Evolutionary conservation across 2,113 vertebrate species (phyloP).

Genomic region (Neopipo cinnamomea): DNA sequence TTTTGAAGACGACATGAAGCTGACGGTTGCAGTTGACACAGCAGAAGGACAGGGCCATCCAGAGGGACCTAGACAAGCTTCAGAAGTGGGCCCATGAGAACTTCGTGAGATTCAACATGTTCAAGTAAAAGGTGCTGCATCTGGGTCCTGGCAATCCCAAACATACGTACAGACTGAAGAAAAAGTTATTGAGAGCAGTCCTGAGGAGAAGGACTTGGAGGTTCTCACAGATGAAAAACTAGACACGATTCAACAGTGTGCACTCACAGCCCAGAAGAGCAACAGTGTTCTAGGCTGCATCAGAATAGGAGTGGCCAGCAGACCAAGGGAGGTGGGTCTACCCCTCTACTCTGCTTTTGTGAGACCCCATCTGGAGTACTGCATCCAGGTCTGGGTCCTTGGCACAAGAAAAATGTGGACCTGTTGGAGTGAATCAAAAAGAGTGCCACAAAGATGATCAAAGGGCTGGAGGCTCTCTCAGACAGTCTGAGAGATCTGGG

Average conservation of each 20-base stretch:
- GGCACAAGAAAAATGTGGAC: neutral
- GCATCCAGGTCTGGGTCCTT: neutral
- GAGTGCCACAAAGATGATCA: neutral
- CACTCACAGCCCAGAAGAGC: neutral
- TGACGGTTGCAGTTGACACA: neutral
- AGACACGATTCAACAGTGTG: neutral
- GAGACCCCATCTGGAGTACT: neutral
- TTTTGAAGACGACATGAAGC: neutral
- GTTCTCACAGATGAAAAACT: neutral
- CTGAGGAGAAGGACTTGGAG: neutral
- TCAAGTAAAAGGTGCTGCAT: neutral
- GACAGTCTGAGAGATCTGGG: neutral
- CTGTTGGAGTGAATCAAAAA: neutral
- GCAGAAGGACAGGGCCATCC: neutral
- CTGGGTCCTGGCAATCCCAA: neutral
- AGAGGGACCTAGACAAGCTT: neutral
- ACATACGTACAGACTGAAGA: neutral
- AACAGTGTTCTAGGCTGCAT: neutral
- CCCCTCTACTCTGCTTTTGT: neutral
- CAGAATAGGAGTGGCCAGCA: neutral
- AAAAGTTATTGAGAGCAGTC: neutral
- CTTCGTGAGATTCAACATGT: neutral
- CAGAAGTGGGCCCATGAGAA: neutral
- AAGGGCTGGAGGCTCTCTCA: neutral
- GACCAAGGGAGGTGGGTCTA: neutral